Evolutionary conservation across 2,797 vertebrate genomes (phyloP).

Genomic region (Eremophila alpestris): DNA sequence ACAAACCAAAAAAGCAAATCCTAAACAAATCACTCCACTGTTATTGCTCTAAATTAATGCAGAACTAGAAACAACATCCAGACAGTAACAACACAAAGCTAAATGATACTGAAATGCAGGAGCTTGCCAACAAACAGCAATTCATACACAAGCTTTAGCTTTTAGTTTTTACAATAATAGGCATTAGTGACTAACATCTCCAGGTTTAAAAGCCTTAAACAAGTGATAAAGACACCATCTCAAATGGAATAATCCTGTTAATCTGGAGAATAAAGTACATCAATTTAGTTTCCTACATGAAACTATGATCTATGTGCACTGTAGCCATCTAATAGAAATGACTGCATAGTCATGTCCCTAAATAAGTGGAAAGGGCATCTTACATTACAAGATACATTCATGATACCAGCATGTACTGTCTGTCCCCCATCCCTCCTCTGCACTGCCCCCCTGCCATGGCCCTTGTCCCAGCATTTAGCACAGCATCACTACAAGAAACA

Average conservation of each 20-base stretch:
- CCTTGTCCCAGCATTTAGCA: background rate
- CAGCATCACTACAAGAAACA: background rate
- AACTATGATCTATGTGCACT: background rate
- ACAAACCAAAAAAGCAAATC: background rate
- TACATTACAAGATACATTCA: background rate
- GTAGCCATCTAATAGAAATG: background rate
- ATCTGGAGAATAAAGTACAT: background rate
- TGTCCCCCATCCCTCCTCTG: accelerated
- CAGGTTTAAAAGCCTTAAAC: background rate
- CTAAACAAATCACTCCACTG: background rate
- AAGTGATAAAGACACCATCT: background rate
- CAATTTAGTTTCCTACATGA: background rate
- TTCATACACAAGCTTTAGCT: background rate
- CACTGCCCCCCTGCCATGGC: accelerated
- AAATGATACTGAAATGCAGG: background rate
- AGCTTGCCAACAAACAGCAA: background rate
- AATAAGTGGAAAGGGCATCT: background rate
- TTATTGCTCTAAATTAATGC: background rate
- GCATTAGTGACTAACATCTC: background rate
- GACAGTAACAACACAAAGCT: background rate
- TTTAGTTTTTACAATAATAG: background rate
- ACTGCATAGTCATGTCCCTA: background rate
- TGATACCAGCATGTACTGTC: background rate
- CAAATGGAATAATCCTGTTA: background rate
- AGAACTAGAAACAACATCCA: background rate